Evolutionary conservation across 2,113 vertebrate species (phyloP).

Genomic region (Motacilla tschutschensis): DNA sequence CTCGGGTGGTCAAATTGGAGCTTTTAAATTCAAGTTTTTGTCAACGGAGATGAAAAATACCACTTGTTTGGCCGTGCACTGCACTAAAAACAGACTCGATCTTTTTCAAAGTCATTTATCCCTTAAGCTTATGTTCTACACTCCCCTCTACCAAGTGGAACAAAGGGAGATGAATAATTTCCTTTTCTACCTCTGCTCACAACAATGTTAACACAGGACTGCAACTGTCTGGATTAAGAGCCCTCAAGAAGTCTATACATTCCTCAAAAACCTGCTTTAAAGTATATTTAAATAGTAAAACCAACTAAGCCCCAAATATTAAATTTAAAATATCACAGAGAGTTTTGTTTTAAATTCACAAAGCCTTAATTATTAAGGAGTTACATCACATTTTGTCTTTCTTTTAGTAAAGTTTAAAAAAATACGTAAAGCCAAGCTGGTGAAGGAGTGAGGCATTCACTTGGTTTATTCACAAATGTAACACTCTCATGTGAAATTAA

Average conservation of each 20-base stretch:
- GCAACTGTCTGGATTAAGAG: neutral
- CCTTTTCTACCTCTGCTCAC: neutral
- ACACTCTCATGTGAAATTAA: neutral
- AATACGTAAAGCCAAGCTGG: neutral
- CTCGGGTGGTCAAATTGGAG: neutral
- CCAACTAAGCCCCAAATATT: neutral
- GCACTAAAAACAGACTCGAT: neutral
- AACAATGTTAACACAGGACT: neutral
- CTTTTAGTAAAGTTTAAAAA: neutral
- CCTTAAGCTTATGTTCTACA: neutral
- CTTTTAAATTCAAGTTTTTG: neutral
- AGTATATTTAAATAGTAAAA: conserved; percentile 20
- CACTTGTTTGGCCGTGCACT: neutral
- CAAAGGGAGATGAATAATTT: neutral
- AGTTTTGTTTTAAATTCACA: neutral
- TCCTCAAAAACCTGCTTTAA: neutral
- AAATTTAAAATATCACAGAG: conserved; percentile 23
- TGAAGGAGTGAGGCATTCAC: neutral
- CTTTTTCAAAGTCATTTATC: neutral
- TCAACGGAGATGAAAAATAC: neutral
- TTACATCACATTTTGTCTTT: neutral
- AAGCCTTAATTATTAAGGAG: neutral
- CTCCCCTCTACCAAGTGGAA: neutral
- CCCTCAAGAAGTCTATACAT: neutral
- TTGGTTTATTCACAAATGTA: neutral